Percentiles rank a stretch among this genome's conserved stretches.
phyloP scores from a whole-genome alignment of 2,888 invertebrate genomes.

The Stomorhina lunata region DNA sequence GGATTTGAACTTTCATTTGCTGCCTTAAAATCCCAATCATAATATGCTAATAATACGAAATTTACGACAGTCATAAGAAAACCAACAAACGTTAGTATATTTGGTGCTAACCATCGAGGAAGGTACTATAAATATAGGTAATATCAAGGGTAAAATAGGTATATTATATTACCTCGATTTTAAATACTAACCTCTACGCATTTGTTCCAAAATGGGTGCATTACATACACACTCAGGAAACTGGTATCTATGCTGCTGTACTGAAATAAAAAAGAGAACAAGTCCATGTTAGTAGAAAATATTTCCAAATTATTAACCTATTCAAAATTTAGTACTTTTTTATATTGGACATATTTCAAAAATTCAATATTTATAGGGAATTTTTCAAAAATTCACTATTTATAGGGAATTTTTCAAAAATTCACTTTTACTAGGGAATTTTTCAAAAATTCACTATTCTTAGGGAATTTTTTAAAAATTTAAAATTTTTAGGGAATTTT shows the following conservation, averaged over 20 bases:
- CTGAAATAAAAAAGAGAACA: conserved; percentile 83
- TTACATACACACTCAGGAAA: conserved; percentile 96
- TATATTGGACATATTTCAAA: no score
- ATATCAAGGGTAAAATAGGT: no score
- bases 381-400: no score
- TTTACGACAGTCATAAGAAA: conserved; percentile 94
- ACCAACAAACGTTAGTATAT: conserved; percentile 95
- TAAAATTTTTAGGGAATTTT: no score
- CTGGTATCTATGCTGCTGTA: conserved; percentile 98
- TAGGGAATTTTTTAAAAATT: no score
- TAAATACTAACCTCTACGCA: conserved; percentile 94
- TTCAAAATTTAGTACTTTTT: no score
- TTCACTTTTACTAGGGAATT: no score
- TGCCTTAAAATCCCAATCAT: conserved; percentile 90
- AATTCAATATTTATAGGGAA: no score
- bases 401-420: no score
- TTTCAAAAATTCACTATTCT: no score
- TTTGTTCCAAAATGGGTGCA: conserved; percentile 99
- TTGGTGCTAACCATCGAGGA: conserved; percentile 98
- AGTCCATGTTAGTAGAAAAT: conserved; percentile 64
- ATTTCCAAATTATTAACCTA: background rate
- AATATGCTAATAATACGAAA: conserved; percentile 90
- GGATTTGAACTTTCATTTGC: conserved; percentile 79
- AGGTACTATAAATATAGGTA: conserved; percentile 84
- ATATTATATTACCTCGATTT: no score